Base-by-base conservation (phyloP, 1,140 invertebrate genomes). In the Cecropterus lyciades region DNA sequence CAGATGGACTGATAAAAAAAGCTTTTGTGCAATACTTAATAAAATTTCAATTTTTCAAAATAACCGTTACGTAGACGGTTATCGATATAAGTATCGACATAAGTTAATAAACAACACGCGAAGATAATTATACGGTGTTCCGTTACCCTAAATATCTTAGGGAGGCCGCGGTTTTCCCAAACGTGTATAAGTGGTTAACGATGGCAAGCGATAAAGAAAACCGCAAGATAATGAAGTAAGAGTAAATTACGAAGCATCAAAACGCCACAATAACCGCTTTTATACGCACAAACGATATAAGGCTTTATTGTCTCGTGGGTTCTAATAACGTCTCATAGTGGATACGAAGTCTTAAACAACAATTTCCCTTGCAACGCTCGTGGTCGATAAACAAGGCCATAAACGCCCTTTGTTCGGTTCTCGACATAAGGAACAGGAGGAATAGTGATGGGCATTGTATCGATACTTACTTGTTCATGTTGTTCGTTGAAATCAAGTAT, bases 341-440 rank as follows among this genome's bases (percentile, higher is more conserved):
- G 49, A 53, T 8, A 15, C 33, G 59, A 64, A 57, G 49, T 60
- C 62, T 73, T 70, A 73, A 77, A 70, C 63, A 72, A 33, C 69
- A 70, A 70, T 72, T 73, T 74, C 69, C 68, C 52, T 74, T 59
- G 69, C 51, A 74, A 82, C 67, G 65, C 60, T 69, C 71, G 72
- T 66, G 75, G 80, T 74, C 67, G 74, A 83, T 86, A 86, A 86
- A 86, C 84, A 83, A 74, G 73, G 46, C 57, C 56, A 76, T 82
- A 83, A 84, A 83, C 64, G 79, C 60, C 75, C 72, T 82, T 78
- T 77, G 75, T 80, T 74, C 66, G 71, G 67, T 77, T 72, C 65
- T 67, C 56, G 60, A 65, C 52, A 71, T 69, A 77, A 69, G 70
- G 69, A 72, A 73, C 49, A 45, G 67, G n/a, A n/a, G n/a, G n/a